Base-by-base conservation (phyloP, 1,140 invertebrate genomes). In the Platyura marginata region DNA sequence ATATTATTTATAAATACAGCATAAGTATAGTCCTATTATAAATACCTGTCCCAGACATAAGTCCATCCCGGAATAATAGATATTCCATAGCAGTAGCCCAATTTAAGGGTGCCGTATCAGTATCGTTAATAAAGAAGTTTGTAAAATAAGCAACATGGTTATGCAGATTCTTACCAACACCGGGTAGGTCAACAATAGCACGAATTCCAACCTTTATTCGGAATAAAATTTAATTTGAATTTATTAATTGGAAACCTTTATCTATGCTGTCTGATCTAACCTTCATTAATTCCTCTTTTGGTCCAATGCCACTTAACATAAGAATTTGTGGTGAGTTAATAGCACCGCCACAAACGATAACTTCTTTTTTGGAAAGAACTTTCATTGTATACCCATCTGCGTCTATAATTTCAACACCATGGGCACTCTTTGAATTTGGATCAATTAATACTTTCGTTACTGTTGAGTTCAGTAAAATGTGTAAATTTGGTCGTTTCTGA, bases 51-150 rank as follows among this genome's bases (percentile, higher is more conserved):
- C 81, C 81, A 20, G 81, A 83, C 82, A 86, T 87, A 0, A 86
- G 64, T 1, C 82, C 82, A 62, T 87, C 81, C 40, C 81, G 71
- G 61, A 87, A 84, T 1, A 86, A 66, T 16, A 88, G 59, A 53
- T 87, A 86, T 54, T 87, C 81, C 78, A 86, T 84, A 16, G 83
- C 83, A 0, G 84, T 84, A 2, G 83, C 83, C 83, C 83, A 87
- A 61, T 87, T 87, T 0, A 87, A 65, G 0, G 81, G 76, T 0
- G 78, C 70, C 0, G 79, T 85, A 49, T 84, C 79, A 23, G 83
- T 81, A 50, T 89, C 81, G 40, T 88, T 82, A 13, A 89, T 79
- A 18, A 72, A 68, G 62, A 87, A 91, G 51, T 71, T 75, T 1
- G 84, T 56, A 46, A 81, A 77, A 57, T 70, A 79, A 3, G 81